phyloP scores from a whole-genome alignment of 2,113 vertebrate genomes.

The Pelusios castaneus region DNA sequence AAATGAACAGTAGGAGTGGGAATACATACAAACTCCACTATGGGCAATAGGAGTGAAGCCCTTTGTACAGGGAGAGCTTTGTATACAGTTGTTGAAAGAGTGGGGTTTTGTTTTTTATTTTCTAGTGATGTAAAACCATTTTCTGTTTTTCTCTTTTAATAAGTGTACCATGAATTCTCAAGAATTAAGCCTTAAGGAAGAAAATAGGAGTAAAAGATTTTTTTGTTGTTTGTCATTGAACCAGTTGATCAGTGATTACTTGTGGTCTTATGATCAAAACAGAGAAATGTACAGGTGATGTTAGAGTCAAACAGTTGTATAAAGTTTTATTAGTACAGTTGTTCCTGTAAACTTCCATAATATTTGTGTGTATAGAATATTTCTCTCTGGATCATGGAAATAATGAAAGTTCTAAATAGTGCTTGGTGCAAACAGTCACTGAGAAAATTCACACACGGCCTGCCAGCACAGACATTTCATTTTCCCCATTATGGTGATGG shows the following conservation, averaged over 20 bases:
- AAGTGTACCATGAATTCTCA: background rate
- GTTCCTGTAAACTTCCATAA: background rate
- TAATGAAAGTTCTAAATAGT: background rate
- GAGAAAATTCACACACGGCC: conserved; percentile 8
- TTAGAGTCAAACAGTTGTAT: background rate
- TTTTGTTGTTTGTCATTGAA: conserved; percentile 10
- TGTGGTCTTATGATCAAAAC: background rate
- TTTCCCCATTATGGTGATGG: background rate
- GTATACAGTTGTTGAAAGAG: background rate
- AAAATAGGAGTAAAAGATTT: background rate
- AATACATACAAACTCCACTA: background rate
- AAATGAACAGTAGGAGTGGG: background rate
- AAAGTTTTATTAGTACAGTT: background rate
- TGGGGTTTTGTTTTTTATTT: background rate
- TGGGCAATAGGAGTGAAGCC: background rate
- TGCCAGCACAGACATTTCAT: conserved; percentile 33
- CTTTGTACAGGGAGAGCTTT: background rate
- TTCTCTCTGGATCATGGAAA: conserved; percentile 2
- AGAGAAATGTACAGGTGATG: background rate
- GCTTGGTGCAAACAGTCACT: conserved; percentile 13
- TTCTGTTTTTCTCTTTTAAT: background rate
- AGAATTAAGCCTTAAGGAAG: conserved; percentile 1
- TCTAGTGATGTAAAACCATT: background rate
- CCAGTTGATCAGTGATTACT: background rate
- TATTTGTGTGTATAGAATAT: background rate